Base-by-base conservation (phyloP, 2,113 vertebrate species). In the Corythornis vintsioides region DNA sequence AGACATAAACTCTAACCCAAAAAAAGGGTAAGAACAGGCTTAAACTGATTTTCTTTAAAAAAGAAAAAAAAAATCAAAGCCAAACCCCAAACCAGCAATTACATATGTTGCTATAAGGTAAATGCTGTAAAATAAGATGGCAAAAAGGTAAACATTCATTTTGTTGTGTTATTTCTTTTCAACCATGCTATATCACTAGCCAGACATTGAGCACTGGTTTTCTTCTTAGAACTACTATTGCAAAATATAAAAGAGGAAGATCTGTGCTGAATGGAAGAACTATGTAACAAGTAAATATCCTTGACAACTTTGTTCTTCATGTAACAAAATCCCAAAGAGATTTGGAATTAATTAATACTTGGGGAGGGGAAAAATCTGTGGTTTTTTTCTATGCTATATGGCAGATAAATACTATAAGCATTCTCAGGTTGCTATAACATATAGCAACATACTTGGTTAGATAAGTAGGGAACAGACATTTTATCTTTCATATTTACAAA, bases 401-500 rank as follows among this genome's bases (percentile, higher is more conserved):
- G 17, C 28, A 43, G 22, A 45, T 45, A 69, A 83, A 75, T 59
- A 26, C 12, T 45, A 15, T 9, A 43, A 50, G 8, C 13, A 33
- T 35, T 79, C n/a, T 24, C 53, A 73, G 17, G 22, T 33, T 89
- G 38, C 24, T 63, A 17, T 89, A 64, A 70, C 18, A 56, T 47
- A 24, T 17, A 87, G 25, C 9, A 48, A n/a, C 6, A 35, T 64
- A 45, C 29, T 77, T 59, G 25, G 19, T 85, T 67, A 89, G 53
- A 52, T 40, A 94, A 84, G 29, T 21, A 83, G 17, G 10, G 72
- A 87, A 12, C 5, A 85, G 60, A 31, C 3, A 83, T 90, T 92
- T 92, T 88, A 59, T 76, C n/a, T 77, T 69, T 76, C 63, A 77
- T 76, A 69, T 33, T 74, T 92, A 40, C 7, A 90, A 88, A 82